Percentiles rank a stretch among this genome's conserved stretches.
Conservation (phyloP, 1,140 invertebrate species). For the Diorhabda elongata region DNA sequence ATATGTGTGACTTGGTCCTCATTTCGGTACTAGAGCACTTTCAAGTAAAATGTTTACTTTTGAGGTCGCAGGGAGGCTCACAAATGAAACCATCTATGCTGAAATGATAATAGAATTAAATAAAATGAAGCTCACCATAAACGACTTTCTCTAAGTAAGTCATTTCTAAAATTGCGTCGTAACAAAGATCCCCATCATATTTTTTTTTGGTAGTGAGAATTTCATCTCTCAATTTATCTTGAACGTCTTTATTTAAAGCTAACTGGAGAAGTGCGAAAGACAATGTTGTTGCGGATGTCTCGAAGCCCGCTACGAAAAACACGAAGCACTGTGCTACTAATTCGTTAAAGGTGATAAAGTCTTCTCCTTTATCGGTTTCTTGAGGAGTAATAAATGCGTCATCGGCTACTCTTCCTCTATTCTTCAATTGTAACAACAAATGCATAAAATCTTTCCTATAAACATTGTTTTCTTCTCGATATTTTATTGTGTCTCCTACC, state of each 20-base stretch:
- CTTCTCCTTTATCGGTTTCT: neutral
- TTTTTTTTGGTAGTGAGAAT: slow-evolving; percentile 47
- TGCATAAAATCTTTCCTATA: slow-evolving; percentile 22
- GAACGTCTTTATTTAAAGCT: slow-evolving; percentile 47
- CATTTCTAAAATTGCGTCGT: slow-evolving; percentile 54
- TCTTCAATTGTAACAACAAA: slow-evolving; percentile 20
- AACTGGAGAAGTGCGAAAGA: slow-evolving; percentile 50
- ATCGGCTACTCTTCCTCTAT: neutral
- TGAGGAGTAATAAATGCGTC: neutral
- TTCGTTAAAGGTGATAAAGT: slow-evolving; percentile 1
- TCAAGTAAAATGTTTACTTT: too few relatives aligned
- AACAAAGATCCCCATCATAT: slow-evolving; percentile 51
- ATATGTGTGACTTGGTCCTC: too few relatives aligned
- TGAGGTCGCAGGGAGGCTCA: too few relatives aligned
- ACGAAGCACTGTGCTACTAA: slow-evolving; percentile 19
- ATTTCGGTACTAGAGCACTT: too few relatives aligned
- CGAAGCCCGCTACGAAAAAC: slow-evolving; percentile 49
- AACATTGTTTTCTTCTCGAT: slow-evolving; percentile 47
- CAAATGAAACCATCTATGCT: too few relatives aligned
- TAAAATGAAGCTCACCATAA: slow-evolving; percentile 43
- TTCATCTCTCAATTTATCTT: slow-evolving; percentile 48
- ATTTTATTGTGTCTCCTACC: slow-evolving; percentile 19
- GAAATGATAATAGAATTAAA: neutral
- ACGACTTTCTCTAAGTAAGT: slow-evolving; percentile 36
- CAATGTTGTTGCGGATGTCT: slow-evolving; percentile 48